These are phyloP conservation scores for Physocephala rufipes DNA, from an alignment of 2,888 invertebrate species.

Conservation along the genomic window DNA sequence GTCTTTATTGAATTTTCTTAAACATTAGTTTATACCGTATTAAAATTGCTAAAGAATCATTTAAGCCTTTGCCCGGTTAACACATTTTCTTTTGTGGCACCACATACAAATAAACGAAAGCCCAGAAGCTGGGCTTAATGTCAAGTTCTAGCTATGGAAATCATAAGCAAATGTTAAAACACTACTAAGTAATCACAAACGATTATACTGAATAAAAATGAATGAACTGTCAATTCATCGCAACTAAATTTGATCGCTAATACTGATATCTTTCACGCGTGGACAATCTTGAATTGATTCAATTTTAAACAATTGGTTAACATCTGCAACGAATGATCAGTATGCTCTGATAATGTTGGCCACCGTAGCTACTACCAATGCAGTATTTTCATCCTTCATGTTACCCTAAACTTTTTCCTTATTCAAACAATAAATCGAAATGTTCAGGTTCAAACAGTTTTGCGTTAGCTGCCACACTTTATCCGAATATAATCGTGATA, in stretches of 20 bases:
- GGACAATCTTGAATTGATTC: slow-evolving; percentile 26
- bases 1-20: no score
- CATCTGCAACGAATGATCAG: slow-evolving; percentile 63
- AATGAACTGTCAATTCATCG: slow-evolving; percentile 25
- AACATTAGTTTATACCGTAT: no score
- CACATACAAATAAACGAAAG: no score
- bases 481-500: no score
- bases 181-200: background rate
- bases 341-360: slow-evolving; percentile 54
- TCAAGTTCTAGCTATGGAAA: no score
- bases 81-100: no score
- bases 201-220: slow-evolving; percentile 14
- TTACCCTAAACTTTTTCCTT: slow-evolving; percentile 55
- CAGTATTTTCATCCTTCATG: background rate
- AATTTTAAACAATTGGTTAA: slow-evolving; percentile 47
- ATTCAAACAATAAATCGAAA: slow-evolving; percentile 61
- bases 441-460: no score
- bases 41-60: no score
- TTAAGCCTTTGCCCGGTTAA: no score
- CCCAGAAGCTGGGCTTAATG: no score
- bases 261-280: background rate
- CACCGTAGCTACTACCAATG: slow-evolving; percentile 5
- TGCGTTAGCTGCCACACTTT: no score
- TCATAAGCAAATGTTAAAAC: background rate
- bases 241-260: background rate